These are phyloP conservation scores for Apodemia mormo DNA, from an alignment of 2,888 invertebrate species.

Conservation along the genomic window DNA sequence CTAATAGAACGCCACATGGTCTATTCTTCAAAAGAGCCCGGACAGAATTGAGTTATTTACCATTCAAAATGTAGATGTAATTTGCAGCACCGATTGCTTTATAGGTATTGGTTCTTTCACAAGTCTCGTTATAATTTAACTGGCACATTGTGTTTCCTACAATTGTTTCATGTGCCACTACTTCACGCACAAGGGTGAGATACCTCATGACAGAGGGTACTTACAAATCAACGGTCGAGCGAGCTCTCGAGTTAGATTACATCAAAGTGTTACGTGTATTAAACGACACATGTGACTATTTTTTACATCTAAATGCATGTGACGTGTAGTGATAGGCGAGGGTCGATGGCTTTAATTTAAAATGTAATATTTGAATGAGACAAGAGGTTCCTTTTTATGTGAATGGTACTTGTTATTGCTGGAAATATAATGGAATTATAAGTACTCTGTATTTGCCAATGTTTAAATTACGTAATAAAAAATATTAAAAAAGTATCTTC, in stretches of 20 bases:
- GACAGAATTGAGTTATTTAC: no score
- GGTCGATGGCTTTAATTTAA: constrained; percentile 7
- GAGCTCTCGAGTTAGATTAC: constrained; percentile 21
- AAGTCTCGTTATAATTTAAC: no score
- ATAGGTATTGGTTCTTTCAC: no score
- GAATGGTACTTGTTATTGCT: background rate
- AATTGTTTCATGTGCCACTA: constrained; percentile 16
- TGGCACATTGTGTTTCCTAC: background rate
- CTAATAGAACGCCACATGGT: no score
- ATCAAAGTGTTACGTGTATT: constrained; percentile 3
- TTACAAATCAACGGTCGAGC: constrained; percentile 31
- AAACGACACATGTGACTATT: background rate
- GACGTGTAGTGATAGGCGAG: constrained; percentile 15
- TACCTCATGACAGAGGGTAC: constrained; percentile 35
- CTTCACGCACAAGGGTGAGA: constrained; percentile 27
- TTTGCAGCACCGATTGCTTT: no score
- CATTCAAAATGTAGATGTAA: no score
- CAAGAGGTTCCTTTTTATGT: constrained; percentile 11
- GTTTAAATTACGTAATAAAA: no score
- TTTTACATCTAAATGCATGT: constrained; percentile 13
- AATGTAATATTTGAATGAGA: constrained; percentile 8
- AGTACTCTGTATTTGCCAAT: no score
- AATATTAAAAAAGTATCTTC: no score
- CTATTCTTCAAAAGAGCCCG: no score
- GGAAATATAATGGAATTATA: no score